Base-by-base conservation (phyloP, 37 sponge, comb jelly and placozoan species). In the Ephydatia muelleri region DNA sequence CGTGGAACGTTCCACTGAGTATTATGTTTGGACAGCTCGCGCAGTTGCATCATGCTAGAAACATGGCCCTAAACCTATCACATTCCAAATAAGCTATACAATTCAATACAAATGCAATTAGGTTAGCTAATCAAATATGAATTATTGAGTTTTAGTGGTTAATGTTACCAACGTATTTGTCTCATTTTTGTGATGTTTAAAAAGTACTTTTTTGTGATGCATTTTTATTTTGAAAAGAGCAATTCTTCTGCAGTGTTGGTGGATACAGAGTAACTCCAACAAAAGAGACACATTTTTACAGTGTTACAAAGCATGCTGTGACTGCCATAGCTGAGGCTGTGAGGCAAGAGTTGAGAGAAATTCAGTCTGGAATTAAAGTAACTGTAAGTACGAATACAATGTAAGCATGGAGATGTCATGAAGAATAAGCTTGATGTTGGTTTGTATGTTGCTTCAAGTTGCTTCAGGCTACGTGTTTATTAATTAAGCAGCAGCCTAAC, bases 231-330 rank as follows among this genome's bases (percentile, higher is more conserved):
- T n/a, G n/a, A n/a, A n/a, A n/a, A n/a, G 40, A 0, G 65, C n/a
- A 39, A 43, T 25, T 73, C 12, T 37, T 64, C 68, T 68, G 4
- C 71, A 94, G 95, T 70, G 67, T 90, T 76, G 81, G 87, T 34
- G 96, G 96, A 21, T 93, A 96, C 43, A 79, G 87, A 0, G 68
- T 90, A 1, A 40, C 73, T 34, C 14, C 65, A 16, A 37, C 32
- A 23, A 5, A 6, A n/a, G 75, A 75, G 33, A 33, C 25, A n/a
- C 81, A 80, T 68, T 91, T 94, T 78, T 94, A 94, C 81, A 65
- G 77, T 70, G 92, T 85, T 27, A 90, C 96, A 2, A 96, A 96
- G 73, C 76, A 68, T 80, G 96, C 96, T 36, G 91, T 96, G 27
- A 96, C 91, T 39, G 93, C 89, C 43, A 68, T 96, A 22, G 90